Evolutionary conservation across 1,140 invertebrate genomes (phyloP).

Genomic region (Leptinotarsa undecemlineata): DNA sequence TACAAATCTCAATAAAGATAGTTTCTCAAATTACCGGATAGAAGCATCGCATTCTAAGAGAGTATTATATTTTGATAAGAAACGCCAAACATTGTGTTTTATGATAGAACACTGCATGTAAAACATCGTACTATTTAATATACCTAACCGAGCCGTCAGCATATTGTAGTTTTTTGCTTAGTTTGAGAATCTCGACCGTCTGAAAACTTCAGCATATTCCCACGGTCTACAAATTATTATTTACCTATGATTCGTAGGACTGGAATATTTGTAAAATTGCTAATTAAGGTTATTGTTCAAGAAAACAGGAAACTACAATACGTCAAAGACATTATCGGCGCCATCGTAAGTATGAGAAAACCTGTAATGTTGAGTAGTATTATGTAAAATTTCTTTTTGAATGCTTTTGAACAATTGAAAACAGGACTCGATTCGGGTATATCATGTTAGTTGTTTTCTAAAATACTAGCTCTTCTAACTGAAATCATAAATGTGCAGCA

Average conservation of each 20-base stretch:
- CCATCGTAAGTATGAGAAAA: neutral
- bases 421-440: no score
- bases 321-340: constrained; percentile 3
- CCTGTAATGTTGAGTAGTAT: no score
- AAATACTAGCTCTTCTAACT: no score
- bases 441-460: no score
- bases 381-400: no score
- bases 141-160: constrained; percentile 5
- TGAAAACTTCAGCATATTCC: constrained; percentile 26
- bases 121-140: constrained; percentile 3
- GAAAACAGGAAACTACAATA: constrained; percentile 22
- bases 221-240: constrained; percentile 24
- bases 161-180: constrained; percentile 22
- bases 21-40: constrained; percentile 14
- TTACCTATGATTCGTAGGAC: constrained; percentile 12
- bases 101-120: constrained; percentile 8
- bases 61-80: constrained; percentile 15
- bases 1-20: neutral
- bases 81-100: constrained; percentile 19
- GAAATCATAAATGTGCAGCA: no score
- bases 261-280: constrained; percentile 20
- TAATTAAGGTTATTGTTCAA: constrained; percentile 1
- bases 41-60: constrained; percentile 13
- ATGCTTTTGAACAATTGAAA: no score
- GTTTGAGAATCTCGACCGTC: constrained; percentile 14